Conservation (phyloP, 2,113 vertebrate genomes). For the Anolis sagrei region DNA sequence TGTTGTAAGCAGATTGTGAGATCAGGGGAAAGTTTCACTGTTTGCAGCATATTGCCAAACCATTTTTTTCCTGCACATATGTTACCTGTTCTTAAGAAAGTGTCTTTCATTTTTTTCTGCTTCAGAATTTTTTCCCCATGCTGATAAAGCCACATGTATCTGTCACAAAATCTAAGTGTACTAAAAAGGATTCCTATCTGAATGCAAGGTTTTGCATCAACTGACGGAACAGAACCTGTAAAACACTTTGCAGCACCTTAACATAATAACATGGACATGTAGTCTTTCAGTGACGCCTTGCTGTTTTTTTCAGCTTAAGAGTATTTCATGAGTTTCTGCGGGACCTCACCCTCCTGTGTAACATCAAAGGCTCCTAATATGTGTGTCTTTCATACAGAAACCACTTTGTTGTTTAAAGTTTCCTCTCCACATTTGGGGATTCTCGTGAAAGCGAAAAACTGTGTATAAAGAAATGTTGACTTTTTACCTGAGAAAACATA, state of each 20-base stretch:
- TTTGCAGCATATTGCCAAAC: not conserved
- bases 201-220: not conserved
- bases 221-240: not conserved
- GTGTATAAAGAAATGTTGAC: no score
- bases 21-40: not conserved
- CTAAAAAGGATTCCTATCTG: not conserved
- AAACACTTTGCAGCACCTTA: not conserved
- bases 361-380: not conserved
- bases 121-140: no score
- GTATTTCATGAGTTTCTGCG: not conserved
- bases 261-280: not conserved
- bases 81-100: not conserved
- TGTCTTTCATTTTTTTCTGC: not conserved
- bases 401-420: not conserved
- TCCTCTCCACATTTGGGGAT: not conserved
- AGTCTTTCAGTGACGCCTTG: not conserved
- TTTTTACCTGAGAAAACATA: no score
- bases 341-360: not conserved
- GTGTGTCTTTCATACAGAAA: not conserved
- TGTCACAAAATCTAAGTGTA: not conserved
- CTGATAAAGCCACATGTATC: not conserved
- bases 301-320: not conserved
- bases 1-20: not conserved
- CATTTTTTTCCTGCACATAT: not conserved
- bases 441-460: no score